phyloP scores from a whole-genome alignment of 1,140 invertebrate genomes.

The Penaeus japonicus region DNA sequence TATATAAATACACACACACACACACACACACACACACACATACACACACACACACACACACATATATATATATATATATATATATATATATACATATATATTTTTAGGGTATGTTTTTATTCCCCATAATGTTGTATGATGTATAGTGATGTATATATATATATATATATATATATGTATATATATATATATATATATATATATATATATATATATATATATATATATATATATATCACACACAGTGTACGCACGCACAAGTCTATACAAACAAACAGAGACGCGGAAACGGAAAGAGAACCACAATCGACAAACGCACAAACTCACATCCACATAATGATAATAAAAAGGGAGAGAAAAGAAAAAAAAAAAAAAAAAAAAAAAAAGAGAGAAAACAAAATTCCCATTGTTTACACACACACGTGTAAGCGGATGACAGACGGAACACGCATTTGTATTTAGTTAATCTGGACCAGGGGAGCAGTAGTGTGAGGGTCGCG shows the following conservation, averaged over 20 bases:
- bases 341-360: too few species aligned
- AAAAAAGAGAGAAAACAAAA: too few species aligned
- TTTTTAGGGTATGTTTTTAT: background rate
- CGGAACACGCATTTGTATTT: too few species aligned
- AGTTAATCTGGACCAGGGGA: too few species aligned
- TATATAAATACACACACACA: constrained; percentile 32
- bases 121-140: background rate
- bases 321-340: too few species aligned
- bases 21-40: constrained; percentile 20
- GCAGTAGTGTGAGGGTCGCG: too few species aligned
- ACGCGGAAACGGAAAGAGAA: too few species aligned
- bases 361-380: too few species aligned
- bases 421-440: too few species aligned
- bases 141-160: background rate
- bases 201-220: constrained; percentile 33
- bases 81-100: background rate
- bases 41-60: constrained; percentile 16
- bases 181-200: constrained; percentile 22
- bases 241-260: background rate
- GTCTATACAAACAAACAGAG: background rate
- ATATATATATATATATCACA: constrained; percentile 40
- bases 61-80: background rate
- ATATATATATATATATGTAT: background rate
- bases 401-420: too few species aligned
- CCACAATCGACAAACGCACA: too few species aligned